Conservation (phyloP, 2,113 vertebrate genomes). For the Sprattus sprattus region DNA sequence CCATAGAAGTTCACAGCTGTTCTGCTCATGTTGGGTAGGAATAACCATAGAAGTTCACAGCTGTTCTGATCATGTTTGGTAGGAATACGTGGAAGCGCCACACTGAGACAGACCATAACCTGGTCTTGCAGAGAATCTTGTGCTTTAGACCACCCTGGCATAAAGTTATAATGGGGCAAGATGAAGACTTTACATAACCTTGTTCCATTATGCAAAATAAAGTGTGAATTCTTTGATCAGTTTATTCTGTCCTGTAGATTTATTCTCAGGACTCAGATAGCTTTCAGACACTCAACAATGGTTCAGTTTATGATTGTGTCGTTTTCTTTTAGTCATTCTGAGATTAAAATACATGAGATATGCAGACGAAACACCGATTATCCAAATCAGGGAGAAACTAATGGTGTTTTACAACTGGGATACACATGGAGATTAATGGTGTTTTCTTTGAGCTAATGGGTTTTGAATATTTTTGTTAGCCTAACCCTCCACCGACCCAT, state of each 20-base stretch:
- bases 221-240: not conserved
- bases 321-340: not conserved
- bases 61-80: too few relatives aligned
- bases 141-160: not conserved
- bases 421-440: not conserved
- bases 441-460: not conserved
- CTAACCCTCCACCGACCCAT: not conserved
- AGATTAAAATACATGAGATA: constrained; percentile 35
- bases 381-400: not conserved
- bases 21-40: too few relatives aligned
- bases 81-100: not conserved
- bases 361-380: constrained; percentile 53
- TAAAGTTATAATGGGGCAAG: too few relatives aligned
- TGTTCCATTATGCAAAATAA: not conserved
- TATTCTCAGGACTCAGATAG: not conserved
- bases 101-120: not conserved
- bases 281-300: not conserved
- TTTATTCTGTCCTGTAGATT: not conserved
- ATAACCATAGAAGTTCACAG: too few relatives aligned
- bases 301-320: not conserved
- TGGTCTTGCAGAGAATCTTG: not conserved
- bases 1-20: too few relatives aligned
- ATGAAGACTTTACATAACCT: not conserved
- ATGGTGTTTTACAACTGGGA: not conserved
- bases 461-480: not conserved